phyloP scores from a whole-genome alignment of 2,888 invertebrate genomes.

The Andrena minutula region DNA sequence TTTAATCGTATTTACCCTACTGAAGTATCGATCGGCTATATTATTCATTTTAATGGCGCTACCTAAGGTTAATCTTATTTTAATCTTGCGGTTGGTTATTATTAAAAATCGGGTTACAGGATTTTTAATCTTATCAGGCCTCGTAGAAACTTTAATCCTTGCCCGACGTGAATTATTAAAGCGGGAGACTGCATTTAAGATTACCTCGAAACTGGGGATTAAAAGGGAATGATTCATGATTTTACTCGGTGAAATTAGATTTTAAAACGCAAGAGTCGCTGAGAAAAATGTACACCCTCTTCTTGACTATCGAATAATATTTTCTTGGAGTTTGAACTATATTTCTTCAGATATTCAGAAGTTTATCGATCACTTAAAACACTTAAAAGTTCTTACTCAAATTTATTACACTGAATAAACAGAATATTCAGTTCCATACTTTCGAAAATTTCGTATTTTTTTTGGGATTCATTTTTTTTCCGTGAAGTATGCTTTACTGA shows the following conservation, averaged over 20 bases:
- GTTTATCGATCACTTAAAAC: no score
- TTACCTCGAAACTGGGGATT: not conserved
- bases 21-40: not conserved
- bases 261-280: not conserved
- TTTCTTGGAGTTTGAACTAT: no score
- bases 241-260: not conserved
- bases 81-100: not conserved
- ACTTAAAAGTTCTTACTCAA: no score
- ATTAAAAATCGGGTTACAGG: slow-evolving; percentile 15
- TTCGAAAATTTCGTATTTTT: not conserved
- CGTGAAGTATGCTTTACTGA: not conserved
- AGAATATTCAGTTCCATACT: not conserved
- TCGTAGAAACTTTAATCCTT: not conserved
- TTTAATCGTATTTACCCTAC: not conserved
- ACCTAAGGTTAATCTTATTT: slow-evolving; percentile 20
- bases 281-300: not conserved
- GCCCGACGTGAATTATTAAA: slow-evolving; percentile 11
- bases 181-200: not conserved
- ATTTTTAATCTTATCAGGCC: slow-evolving; percentile 21
- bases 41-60: not conserved
- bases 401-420: not conserved
- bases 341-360: no score
- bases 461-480: not conserved
- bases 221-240: not conserved
- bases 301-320: not conserved